A percentile compares a stretch with the other conserved stretches of the same genome.
Conservation (phyloP, 1,140 invertebrate species). For the Lysiphlebus fabarum region DNA sequence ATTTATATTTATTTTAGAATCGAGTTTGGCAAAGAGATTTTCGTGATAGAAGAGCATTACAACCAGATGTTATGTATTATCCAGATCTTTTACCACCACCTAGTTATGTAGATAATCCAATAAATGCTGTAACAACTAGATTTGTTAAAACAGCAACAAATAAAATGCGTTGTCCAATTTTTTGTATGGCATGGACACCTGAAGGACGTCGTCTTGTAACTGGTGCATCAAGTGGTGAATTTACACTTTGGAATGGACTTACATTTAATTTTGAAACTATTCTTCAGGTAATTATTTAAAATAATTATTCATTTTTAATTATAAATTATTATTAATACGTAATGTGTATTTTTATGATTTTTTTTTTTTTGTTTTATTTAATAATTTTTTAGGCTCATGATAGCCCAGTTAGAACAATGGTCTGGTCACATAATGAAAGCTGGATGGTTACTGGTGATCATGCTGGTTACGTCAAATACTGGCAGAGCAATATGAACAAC, state of each 20-base stretch:
- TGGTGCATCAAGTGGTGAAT: conserved; percentile 97
- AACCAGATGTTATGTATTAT: conserved; percentile 89
- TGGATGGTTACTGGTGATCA: conserved; percentile 99
- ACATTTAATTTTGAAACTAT: conserved; percentile 99
- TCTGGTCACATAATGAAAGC: conserved; percentile 98
- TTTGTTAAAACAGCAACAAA: conserved; percentile 99
- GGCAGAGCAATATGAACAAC: conserved; percentile 99
- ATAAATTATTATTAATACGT: conserved; percentile 8
- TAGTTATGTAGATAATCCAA: conserved; percentile 88
- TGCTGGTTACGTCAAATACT: conserved; percentile 98
- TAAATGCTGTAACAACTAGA: conserved; percentile 93
- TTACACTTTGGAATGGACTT: conserved; percentile 99
- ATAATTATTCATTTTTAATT: conserved; percentile 4
- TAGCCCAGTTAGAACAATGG: conserved; percentile 95
- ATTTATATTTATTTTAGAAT: conserved; percentile 59
- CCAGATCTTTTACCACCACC: conserved; percentile 85
- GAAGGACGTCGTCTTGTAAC: conserved; percentile 96
- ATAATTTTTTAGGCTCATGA: conserved; percentile 83
- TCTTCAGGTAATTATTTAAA: conserved; percentile 72
- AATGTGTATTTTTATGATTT: neutral
- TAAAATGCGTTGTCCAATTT: conserved; percentile 99
- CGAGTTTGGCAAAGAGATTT: conserved; percentile 92
- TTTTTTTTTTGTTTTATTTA: conserved; percentile 11
- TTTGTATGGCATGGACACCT: conserved; percentile 98
- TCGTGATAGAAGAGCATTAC: conserved; percentile 78